Evolutionary conservation across 2,888 invertebrate species (phyloP).

Genomic region (Gonocerus acuteangulatus): DNA sequence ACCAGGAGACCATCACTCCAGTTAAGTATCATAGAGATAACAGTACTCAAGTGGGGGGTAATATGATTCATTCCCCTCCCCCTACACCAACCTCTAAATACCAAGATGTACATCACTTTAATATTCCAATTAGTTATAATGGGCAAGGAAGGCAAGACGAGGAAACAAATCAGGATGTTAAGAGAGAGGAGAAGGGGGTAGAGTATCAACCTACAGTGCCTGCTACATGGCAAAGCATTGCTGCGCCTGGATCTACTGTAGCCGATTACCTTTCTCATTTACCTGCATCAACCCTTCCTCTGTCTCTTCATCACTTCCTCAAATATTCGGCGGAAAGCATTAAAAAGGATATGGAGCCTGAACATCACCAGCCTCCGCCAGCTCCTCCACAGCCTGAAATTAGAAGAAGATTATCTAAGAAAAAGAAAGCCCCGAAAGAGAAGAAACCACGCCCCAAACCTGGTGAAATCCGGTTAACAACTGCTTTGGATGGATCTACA

Average conservation of each 20-base stretch:
- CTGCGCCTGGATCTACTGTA: slow-evolving; percentile 67
- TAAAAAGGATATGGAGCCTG: slow-evolving; percentile 54
- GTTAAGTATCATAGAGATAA: slow-evolving; percentile 38
- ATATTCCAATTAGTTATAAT: slow-evolving; percentile 30
- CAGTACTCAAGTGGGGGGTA: slow-evolving; percentile 36
- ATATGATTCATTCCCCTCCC: slow-evolving; percentile 32
- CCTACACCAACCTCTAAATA: slow-evolving; percentile 34
- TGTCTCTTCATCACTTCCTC: slow-evolving; percentile 73
- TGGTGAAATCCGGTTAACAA: slow-evolving; percentile 62
- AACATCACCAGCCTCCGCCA: slow-evolving; percentile 31
- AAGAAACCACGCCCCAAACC: slow-evolving; percentile 71
- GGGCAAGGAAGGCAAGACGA: slow-evolving; percentile 38
- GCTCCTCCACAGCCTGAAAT: slow-evolving; percentile 36
- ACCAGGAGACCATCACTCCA: slow-evolving; percentile 21
- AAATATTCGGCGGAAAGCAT: slow-evolving; percentile 68
- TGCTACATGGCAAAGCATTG: slow-evolving; percentile 63
- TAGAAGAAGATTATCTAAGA: slow-evolving; percentile 64
- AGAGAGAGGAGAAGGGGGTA: slow-evolving; percentile 36
- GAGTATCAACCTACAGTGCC: slow-evolving; percentile 48
- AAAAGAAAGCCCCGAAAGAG: slow-evolving; percentile 67
- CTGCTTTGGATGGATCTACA: slow-evolving; percentile 65
- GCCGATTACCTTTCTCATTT: slow-evolving; percentile 77
- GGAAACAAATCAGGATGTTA: slow-evolving; percentile 44
- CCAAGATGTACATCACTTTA: slow-evolving; percentile 36
- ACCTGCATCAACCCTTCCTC: slow-evolving; percentile 62